Evolutionary conservation across 1,140 invertebrate species (phyloP), one percentile per base, ranked within the genome.

Genomic region (Diachasmimorpha longicaudata): DNA sequence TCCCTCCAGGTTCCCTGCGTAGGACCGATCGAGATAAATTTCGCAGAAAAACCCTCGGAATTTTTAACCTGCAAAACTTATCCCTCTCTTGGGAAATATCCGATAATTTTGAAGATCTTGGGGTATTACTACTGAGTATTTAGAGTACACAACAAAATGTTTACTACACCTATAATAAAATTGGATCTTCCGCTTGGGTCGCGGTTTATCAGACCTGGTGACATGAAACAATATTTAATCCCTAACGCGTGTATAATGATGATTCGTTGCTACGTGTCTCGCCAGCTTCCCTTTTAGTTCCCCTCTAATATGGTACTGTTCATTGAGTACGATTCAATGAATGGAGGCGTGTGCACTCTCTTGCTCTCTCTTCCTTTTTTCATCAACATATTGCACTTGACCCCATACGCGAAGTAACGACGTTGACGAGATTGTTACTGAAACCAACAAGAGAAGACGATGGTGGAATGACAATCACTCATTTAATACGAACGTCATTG

Each of bases 301-400:
- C 23, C 25, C 23, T 36, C 25, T 36, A 14, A 9, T 68, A 44
- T 42, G 39, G 16, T 52, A n/a, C 48, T 16, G 9, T 52, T 52
- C 0, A 48, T 68, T 48, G 66, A 74, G 72, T 39, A 48, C 39
- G 19, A 74, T 68, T 68, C 66, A 23, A 68, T 74, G 63, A 74
- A 74, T 74, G 42, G 25, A 75, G 42, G 68, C 74, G 69, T 66
- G 37, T 14, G 52, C 68, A 16, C 63, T 55, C 44, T 37, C 39
- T 74, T 37, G 31, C 31, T 31, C 21, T 74, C 11, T 42, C 44
- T 21, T 16, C 66, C 46, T n/a, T 70, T 25, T 70, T 70, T 42
- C 19, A 55, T 36, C 42, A 37, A 19, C 58, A 13, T 31, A 31
- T 36, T 69, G 63, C 72, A 74, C 72, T 74, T 74, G 66, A 74